Evolutionary conservation across 2,797 vertebrate species (phyloP), one percentile per base, ranked within the genome.

Genomic region (Sus cebifrons): DNA sequence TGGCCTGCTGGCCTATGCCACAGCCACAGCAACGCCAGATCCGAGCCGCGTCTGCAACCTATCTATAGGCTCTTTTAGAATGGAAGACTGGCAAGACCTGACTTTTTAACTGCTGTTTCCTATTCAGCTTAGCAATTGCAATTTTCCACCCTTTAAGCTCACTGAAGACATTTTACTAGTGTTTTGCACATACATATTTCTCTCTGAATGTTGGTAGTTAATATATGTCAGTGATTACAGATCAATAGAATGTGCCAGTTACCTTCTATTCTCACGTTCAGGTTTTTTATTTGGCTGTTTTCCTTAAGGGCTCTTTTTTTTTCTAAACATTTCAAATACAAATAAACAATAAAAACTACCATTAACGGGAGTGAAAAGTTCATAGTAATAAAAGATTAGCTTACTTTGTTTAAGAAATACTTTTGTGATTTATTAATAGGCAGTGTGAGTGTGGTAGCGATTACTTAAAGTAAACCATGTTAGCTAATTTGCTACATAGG

Each of bases 221-320:
- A 9, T 73, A 32, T 36, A 64, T 36, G 84, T 85, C 68, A 79
- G 6, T 73, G 25, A 54, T 82, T 81, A 83, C 71, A 87, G 49
- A 54, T 20, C 64, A 64, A 40, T 65, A 65, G 84, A 67, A 20
- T 89, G 14, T 73, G 27, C 82, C 77, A 60, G 21, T 90, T 78
- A 86, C 60, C 58, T 90, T 71, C 56, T 86, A 29, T 89, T 95
- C 36, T 93, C 32, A 40, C 40, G 27, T 83, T 90, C 54, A 27
- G n/a, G 12, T 87, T 65, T 40, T 81, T 89, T 70, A 85, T 85
- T 78, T 77, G 65, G 40, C 62, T 91, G 3, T 67, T 23, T 94
- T 96, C 84, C 81, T 95, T 84, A 74, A 68, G 77, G 74, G 18
- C 25, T 79, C 17, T 74, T 92, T 7, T 75, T 90, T 79, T 56